Percentiles rank a stretch among this genome's conserved stretches.
These are phyloP conservation scores for Carapus acus DNA, from an alignment of 2,797 vertebrate species.

Conservation along the genomic window DNA sequence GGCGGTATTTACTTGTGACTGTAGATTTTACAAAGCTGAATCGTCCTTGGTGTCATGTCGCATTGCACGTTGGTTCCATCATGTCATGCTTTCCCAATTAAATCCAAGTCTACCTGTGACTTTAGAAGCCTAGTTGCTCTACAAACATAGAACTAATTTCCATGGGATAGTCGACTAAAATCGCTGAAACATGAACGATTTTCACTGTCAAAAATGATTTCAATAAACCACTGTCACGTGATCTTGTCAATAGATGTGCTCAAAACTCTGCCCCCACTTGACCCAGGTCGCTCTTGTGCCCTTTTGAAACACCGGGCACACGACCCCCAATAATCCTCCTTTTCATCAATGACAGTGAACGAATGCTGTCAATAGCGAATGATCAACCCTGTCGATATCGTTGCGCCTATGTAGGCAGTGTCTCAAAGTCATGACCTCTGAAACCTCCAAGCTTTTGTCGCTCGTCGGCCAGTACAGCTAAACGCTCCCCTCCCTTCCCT, in stretches of 20 bases:
- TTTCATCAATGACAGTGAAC: not conserved
- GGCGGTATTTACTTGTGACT: constrained; percentile 45
- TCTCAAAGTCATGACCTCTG: constrained; percentile 19
- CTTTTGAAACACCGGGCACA: constrained; percentile 8
- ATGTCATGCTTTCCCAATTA: constrained; percentile 26
- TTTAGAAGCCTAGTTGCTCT: constrained; percentile 20
- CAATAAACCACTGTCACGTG: constrained; percentile 39
- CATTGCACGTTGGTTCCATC: constrained; percentile 52
- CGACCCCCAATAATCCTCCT: not conserved
- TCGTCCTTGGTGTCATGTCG: constrained; percentile 32
- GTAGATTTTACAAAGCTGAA: constrained; percentile 39
- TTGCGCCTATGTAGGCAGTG: constrained; percentile 16
- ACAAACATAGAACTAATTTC: constrained; percentile 23
- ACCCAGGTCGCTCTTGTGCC: constrained; percentile 13
- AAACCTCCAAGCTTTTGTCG: constrained; percentile 13
- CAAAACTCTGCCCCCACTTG: constrained; percentile 16
- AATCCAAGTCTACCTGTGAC: constrained; percentile 27
- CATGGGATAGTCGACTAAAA: constrained; percentile 19
- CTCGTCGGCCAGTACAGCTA: constrained; percentile 1
- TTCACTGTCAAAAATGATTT: constrained; percentile 42
- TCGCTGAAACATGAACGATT: constrained; percentile 41
- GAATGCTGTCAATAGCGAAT: constrained; percentile 2
- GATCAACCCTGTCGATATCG: constrained; percentile 20
- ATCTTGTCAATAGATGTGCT: constrained; percentile 27
- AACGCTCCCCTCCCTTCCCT: no score